phyloP scores from a whole-genome alignment of 2,113 vertebrate species.

The Oryzias melastigma region DNA sequence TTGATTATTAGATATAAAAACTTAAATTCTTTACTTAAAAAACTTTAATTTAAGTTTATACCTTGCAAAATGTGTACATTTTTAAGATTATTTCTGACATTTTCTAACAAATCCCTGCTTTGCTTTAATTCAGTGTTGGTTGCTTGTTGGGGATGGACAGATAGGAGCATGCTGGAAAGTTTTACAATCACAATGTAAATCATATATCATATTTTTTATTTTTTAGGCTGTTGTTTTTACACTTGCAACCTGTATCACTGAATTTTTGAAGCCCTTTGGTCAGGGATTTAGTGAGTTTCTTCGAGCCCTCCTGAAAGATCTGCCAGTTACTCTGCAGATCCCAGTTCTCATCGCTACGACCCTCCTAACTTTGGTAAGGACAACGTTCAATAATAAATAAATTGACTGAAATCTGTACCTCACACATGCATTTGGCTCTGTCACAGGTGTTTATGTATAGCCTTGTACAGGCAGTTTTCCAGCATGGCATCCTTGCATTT shows the following conservation, averaged over 20 bases:
- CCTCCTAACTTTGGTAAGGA: slow-evolving; percentile 64
- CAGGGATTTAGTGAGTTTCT: slow-evolving; percentile 91
- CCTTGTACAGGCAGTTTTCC: slow-evolving; percentile 66
- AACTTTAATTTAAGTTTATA: too few relatives aligned
- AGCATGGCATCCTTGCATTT: slow-evolving; percentile 59
- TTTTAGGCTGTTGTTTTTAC: slow-evolving; percentile 84
- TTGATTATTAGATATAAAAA: too few relatives aligned
- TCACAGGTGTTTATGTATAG: slow-evolving; percentile 64
- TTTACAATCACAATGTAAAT: too few relatives aligned
- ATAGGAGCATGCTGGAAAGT: too few relatives aligned
- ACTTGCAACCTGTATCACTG: slow-evolving; percentile 87
- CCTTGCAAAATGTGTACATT: too few relatives aligned
- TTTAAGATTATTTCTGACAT: too few relatives aligned
- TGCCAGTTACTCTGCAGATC: slow-evolving; percentile 85
- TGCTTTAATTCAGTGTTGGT: too few relatives aligned
- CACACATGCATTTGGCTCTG: not conserved
- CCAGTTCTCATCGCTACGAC: slow-evolving; percentile 82
- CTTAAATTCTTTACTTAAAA: too few relatives aligned
- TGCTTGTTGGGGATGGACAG: too few relatives aligned
- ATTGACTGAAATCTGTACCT: not conserved
- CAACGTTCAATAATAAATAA: not conserved
- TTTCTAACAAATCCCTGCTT: too few relatives aligned
- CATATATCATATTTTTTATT: not conserved
- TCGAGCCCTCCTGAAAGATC: slow-evolving; percentile 87
- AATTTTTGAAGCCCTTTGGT: slow-evolving; percentile 90